Evolutionary conservation across 2,888 invertebrate genomes (phyloP).

Genomic region (Gonocerus acuteangulatus): DNA sequence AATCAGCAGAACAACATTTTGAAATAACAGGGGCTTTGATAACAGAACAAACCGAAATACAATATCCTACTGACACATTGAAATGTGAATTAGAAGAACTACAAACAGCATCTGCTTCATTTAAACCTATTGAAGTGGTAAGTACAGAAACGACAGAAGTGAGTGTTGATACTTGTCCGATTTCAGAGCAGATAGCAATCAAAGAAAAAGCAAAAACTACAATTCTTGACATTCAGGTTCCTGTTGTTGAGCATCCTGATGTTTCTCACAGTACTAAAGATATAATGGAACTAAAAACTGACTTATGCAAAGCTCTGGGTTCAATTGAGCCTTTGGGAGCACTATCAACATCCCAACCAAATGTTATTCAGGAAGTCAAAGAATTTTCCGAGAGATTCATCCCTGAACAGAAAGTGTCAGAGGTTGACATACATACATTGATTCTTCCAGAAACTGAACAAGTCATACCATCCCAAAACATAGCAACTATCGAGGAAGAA

Average conservation of each 20-base stretch:
- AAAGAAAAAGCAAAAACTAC: neutral
- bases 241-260: conserved; percentile 13
- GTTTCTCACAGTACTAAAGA: neutral
- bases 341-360: conserved; percentile 7
- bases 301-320: neutral
- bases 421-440: conserved; percentile 4
- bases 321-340: conserved; percentile 1
- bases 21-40: conserved; percentile 25
- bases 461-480: conserved; percentile 8
- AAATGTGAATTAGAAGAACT: neutral
- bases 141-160: conserved; percentile 23
- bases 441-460: conserved; percentile 18
- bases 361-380: neutral
- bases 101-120: conserved; percentile 15
- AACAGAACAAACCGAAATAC: conserved; percentile 22
- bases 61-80: conserved; percentile 11
- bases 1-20: conserved; percentile 7
- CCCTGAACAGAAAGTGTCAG: neutral
- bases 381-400: neutral
- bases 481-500: neutral
- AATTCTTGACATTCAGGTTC: conserved; percentile 10
- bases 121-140: conserved; percentile 26
- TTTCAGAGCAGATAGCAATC: neutral
- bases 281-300: neutral
- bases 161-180: conserved; percentile 4